Percentiles rank a stretch among this genome's conserved stretches.
These are phyloP conservation scores for Etheostoma perlongum DNA, from an alignment of 2,797 vertebrate genomes.

Conservation along the genomic window DNA sequence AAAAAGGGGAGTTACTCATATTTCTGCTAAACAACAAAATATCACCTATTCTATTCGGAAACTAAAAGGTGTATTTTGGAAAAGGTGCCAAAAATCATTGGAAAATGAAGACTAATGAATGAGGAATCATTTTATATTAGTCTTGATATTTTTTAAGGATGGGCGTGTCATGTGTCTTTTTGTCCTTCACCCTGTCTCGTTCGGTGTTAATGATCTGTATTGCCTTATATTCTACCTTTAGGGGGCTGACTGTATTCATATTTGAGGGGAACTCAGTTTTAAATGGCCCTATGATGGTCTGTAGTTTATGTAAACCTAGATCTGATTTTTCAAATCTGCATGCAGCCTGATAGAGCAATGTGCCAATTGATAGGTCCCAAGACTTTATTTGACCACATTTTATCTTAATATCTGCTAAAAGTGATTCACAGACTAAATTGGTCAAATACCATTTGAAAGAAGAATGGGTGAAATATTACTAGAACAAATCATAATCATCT, in stretches of 20 bases:
- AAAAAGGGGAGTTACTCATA: slow-evolving; percentile 45
- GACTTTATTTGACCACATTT: not conserved
- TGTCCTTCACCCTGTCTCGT: not conserved
- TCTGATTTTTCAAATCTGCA: not conserved
- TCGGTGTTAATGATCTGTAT: not conserved
- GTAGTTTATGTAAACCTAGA: not conserved
- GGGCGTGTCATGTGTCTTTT: not conserved
- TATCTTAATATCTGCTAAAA: not conserved
- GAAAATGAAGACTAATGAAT: slow-evolving; percentile 3
- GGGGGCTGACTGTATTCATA: not conserved
- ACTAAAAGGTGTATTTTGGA: slow-evolving; percentile 17
- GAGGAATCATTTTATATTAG: slow-evolving; percentile 1
- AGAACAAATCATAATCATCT: not conserved
- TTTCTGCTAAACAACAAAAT: slow-evolving; percentile 42
- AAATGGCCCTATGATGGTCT: not conserved
- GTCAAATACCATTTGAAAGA: not conserved
- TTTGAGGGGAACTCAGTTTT: not conserved
- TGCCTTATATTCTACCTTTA: not conserved
- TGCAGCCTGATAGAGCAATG: not conserved
- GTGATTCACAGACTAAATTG: not conserved
- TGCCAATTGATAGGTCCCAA: not conserved
- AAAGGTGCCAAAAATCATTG: slow-evolving; percentile 6
- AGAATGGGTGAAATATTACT: not conserved
- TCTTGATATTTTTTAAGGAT: slow-evolving; percentile 6
- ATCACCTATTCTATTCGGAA: slow-evolving; percentile 9